These are phyloP conservation scores for Amniataba percoides DNA, from an alignment of 2,797 vertebrate species.

Conservation along the genomic window DNA sequence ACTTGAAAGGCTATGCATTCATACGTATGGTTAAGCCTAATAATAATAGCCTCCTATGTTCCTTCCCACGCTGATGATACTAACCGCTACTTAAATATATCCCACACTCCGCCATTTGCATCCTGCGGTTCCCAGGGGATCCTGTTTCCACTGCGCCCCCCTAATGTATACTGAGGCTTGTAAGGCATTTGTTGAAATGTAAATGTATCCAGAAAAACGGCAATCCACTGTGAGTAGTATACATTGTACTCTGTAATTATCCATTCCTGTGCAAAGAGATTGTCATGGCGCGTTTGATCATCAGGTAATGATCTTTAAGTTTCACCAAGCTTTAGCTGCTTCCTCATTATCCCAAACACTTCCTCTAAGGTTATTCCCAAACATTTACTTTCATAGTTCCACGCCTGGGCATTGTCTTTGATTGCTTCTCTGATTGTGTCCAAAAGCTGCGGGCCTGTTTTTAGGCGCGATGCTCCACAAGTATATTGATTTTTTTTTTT, in stretches of 20 bases:
- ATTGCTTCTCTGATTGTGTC: slow-evolving; percentile 62
- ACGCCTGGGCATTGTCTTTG: slow-evolving; percentile 58
- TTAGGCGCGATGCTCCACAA: slow-evolving; percentile 43
- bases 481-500: slow-evolving; percentile 69
- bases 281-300: slow-evolving; percentile 62
- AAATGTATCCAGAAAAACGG: slow-evolving; percentile 61
- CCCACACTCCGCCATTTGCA: slow-evolving; percentile 46
- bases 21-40: slow-evolving; percentile 49
- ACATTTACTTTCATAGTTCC: slow-evolving; percentile 46
- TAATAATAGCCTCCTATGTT: slow-evolving; percentile 58
- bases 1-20: slow-evolving; percentile 49
- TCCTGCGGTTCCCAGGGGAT: slow-evolving; percentile 42
- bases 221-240: slow-evolving; percentile 26
- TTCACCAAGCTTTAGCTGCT: slow-evolving; percentile 56
- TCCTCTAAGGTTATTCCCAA: slow-evolving; percentile 74
- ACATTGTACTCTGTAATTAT: slow-evolving; percentile 58
- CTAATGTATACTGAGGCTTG: slow-evolving; percentile 16
- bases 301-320: slow-evolving; percentile 66
- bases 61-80: slow-evolving; percentile 48
- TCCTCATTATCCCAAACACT: slow-evolving; percentile 66
- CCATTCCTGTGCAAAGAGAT: slow-evolving; percentile 38
- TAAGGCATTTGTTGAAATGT: slow-evolving; percentile 52
- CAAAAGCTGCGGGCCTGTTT: slow-evolving; percentile 47
- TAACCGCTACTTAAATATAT: slow-evolving; percentile 55
- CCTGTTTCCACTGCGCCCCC: slow-evolving; percentile 35